These are phyloP conservation scores for Nymphicus hollandicus DNA, from an alignment of 2,113 vertebrate genomes.

Conservation along the genomic window DNA sequence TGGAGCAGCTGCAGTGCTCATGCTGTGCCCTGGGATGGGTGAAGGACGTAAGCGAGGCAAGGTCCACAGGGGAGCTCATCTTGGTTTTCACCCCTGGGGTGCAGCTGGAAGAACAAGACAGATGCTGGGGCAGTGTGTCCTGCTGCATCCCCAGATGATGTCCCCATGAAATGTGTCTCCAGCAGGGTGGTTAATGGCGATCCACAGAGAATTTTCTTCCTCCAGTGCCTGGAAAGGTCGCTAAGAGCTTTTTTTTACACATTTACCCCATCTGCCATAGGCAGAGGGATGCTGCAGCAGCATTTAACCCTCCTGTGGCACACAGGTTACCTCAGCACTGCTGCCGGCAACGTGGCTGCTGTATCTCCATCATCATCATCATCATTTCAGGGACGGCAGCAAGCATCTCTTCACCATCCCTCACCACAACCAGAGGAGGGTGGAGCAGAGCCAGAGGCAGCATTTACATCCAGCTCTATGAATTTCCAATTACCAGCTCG, in stretches of 20 bases:
- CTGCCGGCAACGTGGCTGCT: fast-evolving
- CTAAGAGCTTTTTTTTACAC: background rate
- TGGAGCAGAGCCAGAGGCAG: background rate
- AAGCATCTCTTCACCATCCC: background rate
- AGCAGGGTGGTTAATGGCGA: background rate
- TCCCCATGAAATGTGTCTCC: background rate
- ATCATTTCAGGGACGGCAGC: background rate
- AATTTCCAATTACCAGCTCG: conserved; percentile 38
- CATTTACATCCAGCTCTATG: background rate
- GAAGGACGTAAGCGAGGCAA: background rate
- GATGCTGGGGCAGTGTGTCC: background rate
- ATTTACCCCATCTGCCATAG: background rate
- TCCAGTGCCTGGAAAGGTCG: background rate
- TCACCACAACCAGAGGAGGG: background rate
- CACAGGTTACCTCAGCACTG: background rate
- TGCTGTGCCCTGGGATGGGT: background rate
- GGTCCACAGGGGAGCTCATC: background rate
- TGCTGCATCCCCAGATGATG: background rate
- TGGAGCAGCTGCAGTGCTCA: fast-evolving
- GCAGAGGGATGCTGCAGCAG: background rate
- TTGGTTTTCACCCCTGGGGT: background rate
- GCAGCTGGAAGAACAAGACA: background rate
- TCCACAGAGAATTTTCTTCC: background rate
- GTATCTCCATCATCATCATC: background rate
- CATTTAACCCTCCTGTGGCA: background rate